Evolutionary conservation across 2,113 vertebrate genomes (phyloP).

Genomic region (Albula glossodonta): DNA sequence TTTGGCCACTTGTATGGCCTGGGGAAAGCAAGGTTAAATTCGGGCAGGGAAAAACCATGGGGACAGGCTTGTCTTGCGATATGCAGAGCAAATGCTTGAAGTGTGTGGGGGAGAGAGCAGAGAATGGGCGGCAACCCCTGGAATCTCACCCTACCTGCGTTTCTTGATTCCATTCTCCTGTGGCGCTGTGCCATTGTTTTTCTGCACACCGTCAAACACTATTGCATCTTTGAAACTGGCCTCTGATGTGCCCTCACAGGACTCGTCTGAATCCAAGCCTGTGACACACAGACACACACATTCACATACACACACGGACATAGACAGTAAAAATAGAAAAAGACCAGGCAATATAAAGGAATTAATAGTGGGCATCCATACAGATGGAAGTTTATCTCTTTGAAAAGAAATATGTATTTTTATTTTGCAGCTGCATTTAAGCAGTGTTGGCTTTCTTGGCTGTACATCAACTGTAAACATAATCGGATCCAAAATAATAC

Average conservation of each 20-base stretch:
- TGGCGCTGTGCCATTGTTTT: slow-evolving; percentile 71
- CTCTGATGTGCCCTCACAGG: slow-evolving; percentile 86
- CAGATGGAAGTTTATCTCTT: not conserved
- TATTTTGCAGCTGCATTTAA: no score
- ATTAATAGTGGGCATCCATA: not conserved
- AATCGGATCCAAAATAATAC: no score
- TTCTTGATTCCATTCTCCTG: slow-evolving; percentile 91
- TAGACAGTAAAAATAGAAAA: not conserved
- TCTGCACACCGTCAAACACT: slow-evolving; percentile 68
- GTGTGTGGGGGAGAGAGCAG: not conserved
- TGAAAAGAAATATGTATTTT: no score
- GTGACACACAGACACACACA: slow-evolving; percentile 3
- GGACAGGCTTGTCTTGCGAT: not conserved
- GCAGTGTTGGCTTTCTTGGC: no score
- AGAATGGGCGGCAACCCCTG: not conserved
- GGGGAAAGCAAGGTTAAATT: not conserved
- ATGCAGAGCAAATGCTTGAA: not conserved
- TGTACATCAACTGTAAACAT: no score
- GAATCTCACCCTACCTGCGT: slow-evolving; percentile 78
- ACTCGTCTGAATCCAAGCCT: slow-evolving; percentile 97
- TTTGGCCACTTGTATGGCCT: not conserved
- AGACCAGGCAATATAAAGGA: no score
- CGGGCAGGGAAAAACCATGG: not conserved
- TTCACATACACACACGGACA: not conserved
- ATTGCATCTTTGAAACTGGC: slow-evolving; percentile 79